Evolutionary conservation across 1,140 invertebrate genomes (phyloP).

Genomic region (Megalopta genalis): DNA sequence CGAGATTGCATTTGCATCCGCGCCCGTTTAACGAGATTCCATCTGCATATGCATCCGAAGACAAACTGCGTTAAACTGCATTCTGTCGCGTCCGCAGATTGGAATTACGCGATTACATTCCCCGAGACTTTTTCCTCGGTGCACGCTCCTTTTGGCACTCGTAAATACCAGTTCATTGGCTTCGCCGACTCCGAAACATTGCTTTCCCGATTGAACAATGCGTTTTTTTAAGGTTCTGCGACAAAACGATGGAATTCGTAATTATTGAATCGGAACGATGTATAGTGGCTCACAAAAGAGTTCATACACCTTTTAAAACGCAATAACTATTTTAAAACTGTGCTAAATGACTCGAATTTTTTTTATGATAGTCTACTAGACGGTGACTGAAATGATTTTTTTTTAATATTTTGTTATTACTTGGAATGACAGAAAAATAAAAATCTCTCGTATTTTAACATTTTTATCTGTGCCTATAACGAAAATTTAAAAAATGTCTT

Average conservation of each 20-base stretch:
- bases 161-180: constrained; percentile 30
- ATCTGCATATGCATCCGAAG: constrained; percentile 47
- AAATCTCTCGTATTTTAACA: too few species aligned
- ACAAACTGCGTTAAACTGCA: constrained; percentile 53
- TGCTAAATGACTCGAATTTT: too few species aligned
- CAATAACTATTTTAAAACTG: too few species aligned
- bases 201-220: too few species aligned
- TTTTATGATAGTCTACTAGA: too few species aligned
- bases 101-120: constrained; percentile 49
- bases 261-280: background rate
- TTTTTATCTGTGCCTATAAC: too few species aligned
- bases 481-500: too few species aligned
- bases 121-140: background rate
- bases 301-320: too few species aligned
- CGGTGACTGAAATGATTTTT: too few species aligned
- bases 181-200: background rate
- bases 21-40: constrained; percentile 45
- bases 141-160: background rate
- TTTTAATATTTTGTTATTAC: too few species aligned
- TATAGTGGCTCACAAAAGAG: too few species aligned
- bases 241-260: background rate
- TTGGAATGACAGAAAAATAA: too few species aligned
- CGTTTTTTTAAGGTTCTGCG: background rate
- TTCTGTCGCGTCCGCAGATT: constrained; percentile 44
- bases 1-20: constrained; percentile 55